phyloP scores from a whole-genome alignment of 1,140 invertebrate species.

The Arion vulgaris region DNA sequence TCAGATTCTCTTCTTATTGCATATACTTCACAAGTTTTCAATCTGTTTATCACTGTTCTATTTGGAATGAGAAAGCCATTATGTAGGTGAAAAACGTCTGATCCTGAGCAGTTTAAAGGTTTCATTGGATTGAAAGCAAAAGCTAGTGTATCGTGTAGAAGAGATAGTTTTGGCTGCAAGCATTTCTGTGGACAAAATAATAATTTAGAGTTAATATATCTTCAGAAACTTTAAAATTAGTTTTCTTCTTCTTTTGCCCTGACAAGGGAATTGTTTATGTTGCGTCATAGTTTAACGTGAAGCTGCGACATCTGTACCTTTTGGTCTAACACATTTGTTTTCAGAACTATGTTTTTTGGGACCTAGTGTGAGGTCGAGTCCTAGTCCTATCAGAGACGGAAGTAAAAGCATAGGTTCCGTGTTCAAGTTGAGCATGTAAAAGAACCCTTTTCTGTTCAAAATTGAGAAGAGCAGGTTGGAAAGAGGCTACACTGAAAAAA shows the following conservation, averaged over 20 bases:
- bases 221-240: neutral
- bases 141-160: slow-evolving; percentile 53
- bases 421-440: too few relatives aligned
- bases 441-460: too few relatives aligned
- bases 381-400: too few relatives aligned
- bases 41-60: slow-evolving; percentile 36
- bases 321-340: too few relatives aligned
- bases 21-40: neutral
- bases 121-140: slow-evolving; percentile 53
- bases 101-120: slow-evolving; percentile 47
- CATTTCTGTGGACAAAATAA: slow-evolving; percentile 34
- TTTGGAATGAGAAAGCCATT: slow-evolving; percentile 49
- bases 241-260: neutral
- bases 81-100: slow-evolving; percentile 53
- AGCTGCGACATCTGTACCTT: too few relatives aligned
- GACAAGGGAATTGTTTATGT: neutral
- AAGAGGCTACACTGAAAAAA: too few relatives aligned
- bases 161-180: slow-evolving; percentile 48
- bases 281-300: too few relatives aligned
- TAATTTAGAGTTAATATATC: neutral
- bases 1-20: slow-evolving; percentile 12
- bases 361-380: too few relatives aligned
- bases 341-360: too few relatives aligned
- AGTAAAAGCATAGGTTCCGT: too few relatives aligned
- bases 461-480: too few relatives aligned